Evolutionary conservation across 1,140 invertebrate species (phyloP), one percentile per base, ranked within the genome.

Genomic region (Bombyx mori): DNA sequence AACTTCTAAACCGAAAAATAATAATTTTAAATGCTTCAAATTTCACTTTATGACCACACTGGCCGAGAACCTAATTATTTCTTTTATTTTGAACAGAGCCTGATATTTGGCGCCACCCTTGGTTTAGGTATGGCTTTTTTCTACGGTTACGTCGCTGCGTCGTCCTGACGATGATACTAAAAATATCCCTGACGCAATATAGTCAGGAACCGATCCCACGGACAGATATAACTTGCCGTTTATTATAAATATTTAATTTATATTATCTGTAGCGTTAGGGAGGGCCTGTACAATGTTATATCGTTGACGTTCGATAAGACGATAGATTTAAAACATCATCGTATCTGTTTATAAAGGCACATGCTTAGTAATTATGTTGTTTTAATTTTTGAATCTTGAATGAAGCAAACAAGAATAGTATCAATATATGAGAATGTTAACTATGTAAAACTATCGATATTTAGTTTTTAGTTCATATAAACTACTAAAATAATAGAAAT

Each of bases 231-330:
- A 66, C 75, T 76, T 68, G 66, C 65, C 65, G 68, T 35, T 61
- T 68, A 72, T 77, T 80, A 82, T 85, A 82, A 82, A 85, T 82
- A 82, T 85, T 85, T 85, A 75, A 80, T 78, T 74, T 77, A 77
- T 76, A 79, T 75, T 35, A 35, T 35, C 26, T 35, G 26, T 35
- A 35, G 26, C 26, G 26, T 35, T 35, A 35, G 26, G 26, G 26
- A 35, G 26, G 26, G 62, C 75, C 81, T 82, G 79, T 69, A 63
- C 64, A 77, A 59, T 79, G 73, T 84, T 75, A 71, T 51, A 44
- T 45, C 26, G 26, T 35, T 35, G 26, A 35, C 26, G 26, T 35
- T 35, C 26, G 1, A 35, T 35, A 1, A 35, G 26, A 35, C 26
- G 26, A 35, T 35, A 35, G 26, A 35, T 35, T 35, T 35, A 35